phyloP scores from a whole-genome alignment of 2,797 vertebrate genomes.

The Heteromormyrus szaboi region DNA sequence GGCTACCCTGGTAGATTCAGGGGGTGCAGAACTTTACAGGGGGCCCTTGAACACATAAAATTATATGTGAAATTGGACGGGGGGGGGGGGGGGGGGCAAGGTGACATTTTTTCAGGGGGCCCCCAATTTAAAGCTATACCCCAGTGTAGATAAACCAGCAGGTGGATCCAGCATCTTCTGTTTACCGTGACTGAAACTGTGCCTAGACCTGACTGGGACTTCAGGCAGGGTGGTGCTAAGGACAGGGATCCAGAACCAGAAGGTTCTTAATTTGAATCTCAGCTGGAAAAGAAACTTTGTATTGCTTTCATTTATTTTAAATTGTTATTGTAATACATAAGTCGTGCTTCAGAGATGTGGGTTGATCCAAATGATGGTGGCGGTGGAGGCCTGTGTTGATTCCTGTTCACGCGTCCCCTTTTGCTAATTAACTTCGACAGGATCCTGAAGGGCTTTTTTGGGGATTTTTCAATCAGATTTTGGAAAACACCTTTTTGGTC shows the following conservation, averaged over 20 bases:
- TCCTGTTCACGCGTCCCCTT: not conserved
- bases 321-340: not conserved
- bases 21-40: not conserved
- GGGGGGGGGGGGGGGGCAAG: not conserved
- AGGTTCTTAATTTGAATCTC: not conserved
- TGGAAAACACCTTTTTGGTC: not conserved
- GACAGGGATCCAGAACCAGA: not conserved
- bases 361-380: not conserved
- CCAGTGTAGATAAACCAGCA: not conserved
- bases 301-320: not conserved
- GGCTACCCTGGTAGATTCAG: not conserved
- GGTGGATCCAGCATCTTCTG: not conserved
- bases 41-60: not conserved
- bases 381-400: not conserved
- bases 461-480: not conserved
- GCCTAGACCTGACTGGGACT: not conserved
- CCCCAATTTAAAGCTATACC: not conserved
- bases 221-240: not conserved
- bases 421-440: not conserved
- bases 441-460: not conserved
- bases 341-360: not conserved
- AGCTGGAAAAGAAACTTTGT: not conserved
- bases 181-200: not conserved
- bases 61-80: not conserved
- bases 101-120: not conserved